A percentile compares a stretch with the other conserved stretches of the same genome.
Evolutionary conservation across 2,888 invertebrate species (phyloP).

Genomic region (Autographa gamma): DNA sequence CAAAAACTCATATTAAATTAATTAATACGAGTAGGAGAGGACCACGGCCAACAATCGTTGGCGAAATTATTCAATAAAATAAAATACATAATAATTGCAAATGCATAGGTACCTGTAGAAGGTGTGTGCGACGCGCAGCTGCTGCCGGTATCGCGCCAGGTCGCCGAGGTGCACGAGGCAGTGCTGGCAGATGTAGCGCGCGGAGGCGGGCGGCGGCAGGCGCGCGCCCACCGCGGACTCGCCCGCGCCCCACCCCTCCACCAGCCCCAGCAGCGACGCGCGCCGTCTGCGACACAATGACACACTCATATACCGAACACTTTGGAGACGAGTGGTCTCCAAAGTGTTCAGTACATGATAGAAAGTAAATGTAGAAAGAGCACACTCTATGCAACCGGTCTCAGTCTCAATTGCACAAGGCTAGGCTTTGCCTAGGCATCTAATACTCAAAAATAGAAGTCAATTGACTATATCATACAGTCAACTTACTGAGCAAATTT

Average conservation of each 20-base stretch:
- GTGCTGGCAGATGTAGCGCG: constrained; percentile 96
- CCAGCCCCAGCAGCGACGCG: constrained; percentile 81
- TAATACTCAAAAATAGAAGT: no score
- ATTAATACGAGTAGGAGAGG: not conserved
- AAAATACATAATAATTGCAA: no score
- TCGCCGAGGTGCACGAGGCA: constrained; percentile 97
- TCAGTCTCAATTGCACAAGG: no score
- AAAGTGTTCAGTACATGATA: no score
- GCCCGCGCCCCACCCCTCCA: constrained; percentile 82
- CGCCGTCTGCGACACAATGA: constrained; percentile 71
- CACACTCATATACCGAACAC: not conserved
- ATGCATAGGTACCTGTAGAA: constrained; percentile 92
- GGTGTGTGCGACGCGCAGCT: constrained; percentile 94
- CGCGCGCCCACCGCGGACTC: constrained; percentile 58
- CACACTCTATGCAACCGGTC: no score
- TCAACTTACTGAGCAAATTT: no score
- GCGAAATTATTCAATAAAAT: no score
- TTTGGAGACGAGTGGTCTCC: no score
- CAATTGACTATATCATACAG: no score
- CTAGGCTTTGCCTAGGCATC: no score
- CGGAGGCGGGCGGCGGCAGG: constrained; percentile 91
- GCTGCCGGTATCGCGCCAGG: constrained; percentile 94
- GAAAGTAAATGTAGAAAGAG: no score
- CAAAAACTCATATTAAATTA: not conserved
- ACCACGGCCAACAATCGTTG: no score